Base-by-base conservation (phyloP, 2,888 invertebrate genomes). In the Rhodophaea formosa region DNA sequence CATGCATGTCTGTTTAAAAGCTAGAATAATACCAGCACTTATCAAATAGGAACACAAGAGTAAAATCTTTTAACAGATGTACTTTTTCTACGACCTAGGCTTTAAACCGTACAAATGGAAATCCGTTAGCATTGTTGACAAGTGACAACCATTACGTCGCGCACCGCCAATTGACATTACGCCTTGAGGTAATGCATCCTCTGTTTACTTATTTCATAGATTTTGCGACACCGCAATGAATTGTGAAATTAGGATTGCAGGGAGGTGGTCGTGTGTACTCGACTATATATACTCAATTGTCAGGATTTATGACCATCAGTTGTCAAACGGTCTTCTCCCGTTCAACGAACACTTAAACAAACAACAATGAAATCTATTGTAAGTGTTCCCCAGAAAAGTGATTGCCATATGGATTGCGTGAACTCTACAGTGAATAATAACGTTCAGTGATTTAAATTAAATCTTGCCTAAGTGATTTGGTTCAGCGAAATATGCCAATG, bases 201-300 rank as follows among this genome's bases (percentile, higher is more conserved):
- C 75, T 90, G 84, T 90, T 91, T 89, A 86, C 89, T 81, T 85
- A 88, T 88, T 86, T 88, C 87, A 88, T 88, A 80, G 79, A 87
- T 83, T 88, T 88, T 84, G 80, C 85, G 86, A 84, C 85, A 86
- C 77, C 79, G 74, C 78, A 77, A 79, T 77, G 79, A 70, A 81
- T 86, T 87, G 82, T 79, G 87, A 82, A 86, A 88, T 76, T 75
- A 79, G 77, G 72, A 83, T 71, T 75, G 76, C 68, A 75, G 76
- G 81, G 88, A 82, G 87, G 86, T 86, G 87, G 88, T 63, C 70
- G 71, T 72, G 70, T 76, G 69, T 72, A 75, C 71, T 70, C 75
- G 74, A 78, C 76, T 90, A 91, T 90, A 90, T 87, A 90, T 86
- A 86, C 80, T 72, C 72, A 79, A 78, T 76, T 84, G 80, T 77